A percentile compares a stretch with the other conserved stretches of the same genome.
These are phyloP conservation scores for Puntigrus tetrazona DNA, from an alignment of 2,113 vertebrate species.

Conservation along the genomic window DNA sequence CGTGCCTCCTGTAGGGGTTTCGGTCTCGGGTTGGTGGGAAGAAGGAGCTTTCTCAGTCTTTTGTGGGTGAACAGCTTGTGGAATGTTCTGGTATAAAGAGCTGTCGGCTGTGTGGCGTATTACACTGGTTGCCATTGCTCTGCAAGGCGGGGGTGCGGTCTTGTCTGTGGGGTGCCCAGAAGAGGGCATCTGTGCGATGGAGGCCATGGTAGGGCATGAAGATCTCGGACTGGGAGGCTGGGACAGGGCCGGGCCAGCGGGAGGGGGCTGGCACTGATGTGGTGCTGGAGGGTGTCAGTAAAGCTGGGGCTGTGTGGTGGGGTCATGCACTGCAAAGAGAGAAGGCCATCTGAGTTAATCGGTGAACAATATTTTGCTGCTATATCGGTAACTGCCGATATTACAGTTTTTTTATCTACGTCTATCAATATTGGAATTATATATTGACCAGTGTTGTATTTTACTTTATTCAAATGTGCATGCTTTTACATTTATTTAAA, in stretches of 20 bases:
- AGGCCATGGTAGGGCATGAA: constrained; percentile 58
- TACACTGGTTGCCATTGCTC: constrained; percentile 86
- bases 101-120: constrained; percentile 87
- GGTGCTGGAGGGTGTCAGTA: constrained; percentile 72
- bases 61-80: constrained; percentile 59
- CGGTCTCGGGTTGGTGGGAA: constrained; percentile 54
- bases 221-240: constrained; percentile 57
- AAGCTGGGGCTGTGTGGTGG: constrained; percentile 96
- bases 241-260: constrained; percentile 72
- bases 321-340: constrained; percentile 87
- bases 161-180: constrained; percentile 54
- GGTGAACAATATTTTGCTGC: background rate
- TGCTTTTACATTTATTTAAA: no score
- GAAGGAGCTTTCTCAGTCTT: constrained; percentile 46
- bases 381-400: background rate
- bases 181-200: constrained; percentile 51
- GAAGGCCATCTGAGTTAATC: background rate
- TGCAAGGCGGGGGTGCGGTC: constrained; percentile 67
- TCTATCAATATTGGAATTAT: background rate
- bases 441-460: background rate
- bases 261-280: constrained; percentile 58
- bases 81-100: constrained; percentile 73
- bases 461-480: background rate
- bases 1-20: constrained; percentile 59
- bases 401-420: background rate